These are phyloP conservation scores for Galleria mellonella DNA, from an alignment of 1,140 invertebrate species.

Conservation along the genomic window DNA sequence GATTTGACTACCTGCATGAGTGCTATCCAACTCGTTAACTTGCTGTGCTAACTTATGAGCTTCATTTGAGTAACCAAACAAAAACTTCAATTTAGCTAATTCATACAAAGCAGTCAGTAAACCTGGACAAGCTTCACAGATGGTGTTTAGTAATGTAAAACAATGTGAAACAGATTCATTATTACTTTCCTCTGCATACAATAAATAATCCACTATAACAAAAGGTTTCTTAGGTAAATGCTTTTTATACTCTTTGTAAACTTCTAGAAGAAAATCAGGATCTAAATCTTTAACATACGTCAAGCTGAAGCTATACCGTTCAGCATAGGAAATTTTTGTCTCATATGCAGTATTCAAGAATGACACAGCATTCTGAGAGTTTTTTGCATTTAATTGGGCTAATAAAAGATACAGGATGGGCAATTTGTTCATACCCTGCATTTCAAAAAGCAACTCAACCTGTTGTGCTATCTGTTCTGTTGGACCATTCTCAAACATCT, in stretches of 20 bases:
- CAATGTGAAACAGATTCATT: slow-evolving; percentile 68
- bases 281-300: slow-evolving; percentile 86
- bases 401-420: slow-evolving; percentile 81
- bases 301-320: slow-evolving; percentile 81
- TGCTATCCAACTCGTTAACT: slow-evolving; percentile 85
- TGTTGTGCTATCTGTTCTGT: slow-evolving; percentile 86
- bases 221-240: slow-evolving; percentile 80
- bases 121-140: slow-evolving; percentile 89
- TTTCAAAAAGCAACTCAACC: slow-evolving; percentile 89
- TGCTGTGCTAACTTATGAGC: slow-evolving; percentile 81
- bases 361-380: slow-evolving; percentile 75
- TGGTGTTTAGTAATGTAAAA: slow-evolving; percentile 81
- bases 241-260: slow-evolving; percentile 85
- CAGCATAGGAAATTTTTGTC: slow-evolving; percentile 78
- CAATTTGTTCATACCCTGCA: slow-evolving; percentile 79
- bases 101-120: slow-evolving; percentile 83
- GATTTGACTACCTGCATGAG: slow-evolving; percentile 88
- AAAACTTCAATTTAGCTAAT: slow-evolving; percentile 86
- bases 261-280: slow-evolving; percentile 88
- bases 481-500: slow-evolving; percentile 78
- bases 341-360: slow-evolving; percentile 84
- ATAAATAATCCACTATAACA: slow-evolving; percentile 65
- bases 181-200: slow-evolving; percentile 61
- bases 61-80: slow-evolving; percentile 82
- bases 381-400: slow-evolving; percentile 78